Evolutionary conservation across 1,140 invertebrate genomes (phyloP).

Genomic region (Drosophila pseudoananassae): DNA sequence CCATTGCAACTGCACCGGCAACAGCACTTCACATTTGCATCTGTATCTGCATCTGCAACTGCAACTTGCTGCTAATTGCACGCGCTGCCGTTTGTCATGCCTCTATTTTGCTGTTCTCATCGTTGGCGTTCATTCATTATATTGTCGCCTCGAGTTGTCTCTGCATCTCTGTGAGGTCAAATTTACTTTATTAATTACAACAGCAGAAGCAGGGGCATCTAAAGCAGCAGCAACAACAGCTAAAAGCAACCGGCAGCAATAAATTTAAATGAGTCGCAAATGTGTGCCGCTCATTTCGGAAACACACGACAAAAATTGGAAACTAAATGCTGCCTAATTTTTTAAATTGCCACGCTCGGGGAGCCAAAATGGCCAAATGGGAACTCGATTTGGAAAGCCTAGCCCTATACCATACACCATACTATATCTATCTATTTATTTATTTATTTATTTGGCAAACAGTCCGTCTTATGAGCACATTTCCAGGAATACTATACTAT

Average conservation of each 20-base stretch:
- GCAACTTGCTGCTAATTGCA: slow-evolving; percentile 69
- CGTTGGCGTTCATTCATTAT: slow-evolving; percentile 73
- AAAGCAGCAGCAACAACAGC: slow-evolving; percentile 14
- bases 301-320: slow-evolving; percentile 57
- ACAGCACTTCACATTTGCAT: background rate
- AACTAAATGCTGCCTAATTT: slow-evolving; percentile 68
- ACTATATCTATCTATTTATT: slow-evolving; percentile 13
- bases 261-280: slow-evolving; percentile 72
- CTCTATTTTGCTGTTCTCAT: slow-evolving; percentile 58
- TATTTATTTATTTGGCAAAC: slow-evolving; percentile 32
- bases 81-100: slow-evolving; percentile 68
- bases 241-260: slow-evolving; percentile 49
- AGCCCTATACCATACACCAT: slow-evolving; percentile 3
- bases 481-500: slow-evolving; percentile 64
- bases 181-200: slow-evolving; percentile 82
- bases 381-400: slow-evolving; percentile 40
- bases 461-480: slow-evolving; percentile 29
- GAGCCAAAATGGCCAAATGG: slow-evolving; percentile 18
- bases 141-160: slow-evolving; percentile 67
- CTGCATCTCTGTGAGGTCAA: slow-evolving; percentile 70
- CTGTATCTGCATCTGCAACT: slow-evolving; percentile 15
- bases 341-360: slow-evolving; percentile 48
- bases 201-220: slow-evolving; percentile 27
- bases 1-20: background rate
- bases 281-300: slow-evolving; percentile 61